Base-by-base conservation (phyloP, 1,140 invertebrate genomes). In the Drosophila tristis region DNA sequence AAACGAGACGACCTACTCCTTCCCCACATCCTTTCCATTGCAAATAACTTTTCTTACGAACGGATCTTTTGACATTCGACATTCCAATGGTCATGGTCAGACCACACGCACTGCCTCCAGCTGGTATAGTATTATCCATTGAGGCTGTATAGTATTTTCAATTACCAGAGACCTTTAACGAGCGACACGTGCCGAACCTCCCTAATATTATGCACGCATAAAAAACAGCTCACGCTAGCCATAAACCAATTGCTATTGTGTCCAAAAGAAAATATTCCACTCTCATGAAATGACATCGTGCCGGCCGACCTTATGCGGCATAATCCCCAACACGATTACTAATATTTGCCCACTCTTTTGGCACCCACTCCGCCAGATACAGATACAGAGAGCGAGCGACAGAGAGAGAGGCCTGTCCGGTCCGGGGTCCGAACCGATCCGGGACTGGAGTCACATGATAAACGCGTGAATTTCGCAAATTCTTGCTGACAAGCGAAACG, bases 341-440 rank as follows among this genome's bases (percentile, higher is more conserved):
- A 60, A 86, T 86, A 80, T 86, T 87, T 82, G 78, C 78, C 71
- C 78, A 64, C 73, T 81, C 65, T 63, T 54, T 82, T 66, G 62
- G 63, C 61, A 76, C 44, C 64, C 48, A 74, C 9, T 55, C 9
- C 20, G 44, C 29, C 7, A 13, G 20, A 35, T 23, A 53, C 15
- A 55, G 50, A 29, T 2, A 29, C 26, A 29, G 29, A 26, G 47
- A 39, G 29, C 66, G 48, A 66, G 43, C 47, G 39, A 23, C n/a
- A 43, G 26, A 68, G 64, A 71, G 26, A 70, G 64, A 71, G 55
- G 35, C 48, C 5, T 2, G 43, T 29, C 26, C 55, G 15, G 26
- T 29, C 0, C 53, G 20, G 43, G 20, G 43, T 26, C 26, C 55
- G n/a, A 26, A 16, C 2, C 53, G 20, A 35, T 35, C 16, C 48